These are phyloP conservation scores for Cyphomyrmex costatus DNA, from an alignment of 1,140 invertebrate genomes.

Conservation along the genomic window DNA sequence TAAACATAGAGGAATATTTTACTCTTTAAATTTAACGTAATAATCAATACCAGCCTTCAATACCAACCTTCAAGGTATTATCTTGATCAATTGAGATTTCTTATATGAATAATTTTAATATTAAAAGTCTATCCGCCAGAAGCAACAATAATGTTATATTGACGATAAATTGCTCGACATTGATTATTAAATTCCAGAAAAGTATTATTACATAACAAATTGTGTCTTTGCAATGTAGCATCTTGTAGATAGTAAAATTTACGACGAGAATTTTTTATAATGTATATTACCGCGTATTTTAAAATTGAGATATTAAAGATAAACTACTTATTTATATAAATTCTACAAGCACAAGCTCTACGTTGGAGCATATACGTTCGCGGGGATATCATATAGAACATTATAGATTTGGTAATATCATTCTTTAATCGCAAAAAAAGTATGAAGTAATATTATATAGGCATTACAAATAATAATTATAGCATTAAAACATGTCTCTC, in stretches of 20 bases:
- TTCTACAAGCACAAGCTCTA: background rate
- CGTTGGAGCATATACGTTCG: background rate
- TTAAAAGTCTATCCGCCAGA: constrained; percentile 17
- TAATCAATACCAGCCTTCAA: background rate
- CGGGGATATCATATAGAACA: background rate
- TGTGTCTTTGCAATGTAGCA: background rate
- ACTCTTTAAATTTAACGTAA: background rate
- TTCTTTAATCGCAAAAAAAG: background rate
- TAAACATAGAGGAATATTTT: background rate
- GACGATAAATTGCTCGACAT: background rate
- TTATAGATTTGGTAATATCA: background rate
- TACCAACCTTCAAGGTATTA: background rate
- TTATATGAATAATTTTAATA: constrained; percentile 26
- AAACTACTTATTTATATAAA: constrained; percentile 3
- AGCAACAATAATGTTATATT: constrained; percentile 33
- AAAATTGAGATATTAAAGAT: background rate
- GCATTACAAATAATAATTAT: background rate
- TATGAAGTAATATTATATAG: background rate
- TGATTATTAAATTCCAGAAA: constrained; percentile 30
- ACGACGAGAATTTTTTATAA: constrained; percentile 6
- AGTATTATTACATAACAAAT: background rate
- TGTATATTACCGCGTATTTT: background rate
- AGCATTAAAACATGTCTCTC: background rate
- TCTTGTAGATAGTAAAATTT: background rate
- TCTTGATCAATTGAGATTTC: background rate